Base-by-base conservation (phyloP, 1,140 invertebrate species). In the Adoxophyes honmai region DNA sequence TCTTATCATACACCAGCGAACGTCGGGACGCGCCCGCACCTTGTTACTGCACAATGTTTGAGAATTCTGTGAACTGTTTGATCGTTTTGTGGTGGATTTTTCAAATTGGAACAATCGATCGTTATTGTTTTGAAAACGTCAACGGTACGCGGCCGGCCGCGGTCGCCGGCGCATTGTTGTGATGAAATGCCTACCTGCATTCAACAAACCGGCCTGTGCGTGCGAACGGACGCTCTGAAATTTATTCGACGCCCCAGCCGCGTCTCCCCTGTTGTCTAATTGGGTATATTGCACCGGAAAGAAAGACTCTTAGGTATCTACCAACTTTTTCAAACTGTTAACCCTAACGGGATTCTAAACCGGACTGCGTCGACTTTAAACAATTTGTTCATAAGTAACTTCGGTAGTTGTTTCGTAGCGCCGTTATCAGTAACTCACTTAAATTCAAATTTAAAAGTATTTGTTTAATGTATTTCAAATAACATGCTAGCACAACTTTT, bases 91-190 rank as follows among this genome's bases (percentile, higher is more conserved):
- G 61, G 70, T 75, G 66, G 62, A 72, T 79, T 85, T 78, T 86
- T 80, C 64, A 73, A 78, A 79, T 74, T 67, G 66, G 61, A 84
- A 88, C 81, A 86, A 84, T 85, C 66, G 80, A 70, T 62, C 62
- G 44, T 68, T 67, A 68, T 75, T 86, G 82, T 87, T 87, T 83
- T 87, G 75, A 84, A 85, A 87, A 85, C 79, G 75, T 64, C 36
- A 62, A 60, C 62, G 67, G 70, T 65, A 60, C 65, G 67, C 75
- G 75, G 73, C 63, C 68, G 52, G 75, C 60, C 54, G 74, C 60
- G 55, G 62, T 69, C 77, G 67, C 61, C 34, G 54, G 55, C 63
- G 66, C 73, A 78, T 77, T 85, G 73, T 82, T 82, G 68, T 79
- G 72, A 55, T 65, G 68, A 68, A 68, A 73, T 78, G 71, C 63